phyloP scores from a whole-genome alignment of 1,140 invertebrate species.

The Heliconius eleuchia region DNA sequence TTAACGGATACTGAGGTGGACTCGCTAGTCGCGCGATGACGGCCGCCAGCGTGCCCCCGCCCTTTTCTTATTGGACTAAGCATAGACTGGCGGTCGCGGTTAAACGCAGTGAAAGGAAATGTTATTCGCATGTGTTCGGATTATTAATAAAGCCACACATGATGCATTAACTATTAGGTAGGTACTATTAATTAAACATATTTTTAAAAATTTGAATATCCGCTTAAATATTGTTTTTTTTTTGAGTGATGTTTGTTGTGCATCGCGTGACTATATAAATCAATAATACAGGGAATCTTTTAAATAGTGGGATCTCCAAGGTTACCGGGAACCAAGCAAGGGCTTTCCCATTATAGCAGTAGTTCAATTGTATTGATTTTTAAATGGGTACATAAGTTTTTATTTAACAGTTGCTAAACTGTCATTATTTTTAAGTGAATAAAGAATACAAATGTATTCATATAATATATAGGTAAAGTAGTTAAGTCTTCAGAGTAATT shows the following conservation, averaged over 20 bases:
- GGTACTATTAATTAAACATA: too few species aligned
- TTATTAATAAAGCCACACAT: conserved; percentile 30
- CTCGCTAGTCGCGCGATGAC: conserved; percentile 20
- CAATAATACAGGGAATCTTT: conserved; percentile 46
- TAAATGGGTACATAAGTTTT: background rate
- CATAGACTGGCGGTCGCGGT: conserved; percentile 19
- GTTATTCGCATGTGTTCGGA: conserved; percentile 22
- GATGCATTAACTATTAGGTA: background rate
- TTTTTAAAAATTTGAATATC: background rate
- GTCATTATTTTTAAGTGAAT: background rate
- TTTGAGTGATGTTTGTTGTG: background rate
- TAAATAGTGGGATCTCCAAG: conserved; percentile 54
- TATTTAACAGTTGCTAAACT: background rate
- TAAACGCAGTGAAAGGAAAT: conserved; percentile 35
- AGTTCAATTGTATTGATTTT: conserved; percentile 6
- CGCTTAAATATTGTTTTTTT: background rate
- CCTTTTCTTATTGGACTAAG: conserved; percentile 36
- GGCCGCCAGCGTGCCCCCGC: conserved; percentile 43
- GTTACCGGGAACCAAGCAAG: conserved; percentile 56
- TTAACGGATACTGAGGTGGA: conserved; percentile 45
- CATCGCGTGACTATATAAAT: conserved; percentile 47
- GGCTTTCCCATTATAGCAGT: background rate
- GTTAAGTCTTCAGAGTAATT: too few species aligned
- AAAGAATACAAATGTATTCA: background rate
- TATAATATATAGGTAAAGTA: too few species aligned